Base-by-base conservation (phyloP, 2,888 invertebrate genomes). In the Lasioglossum calceatum region DNA sequence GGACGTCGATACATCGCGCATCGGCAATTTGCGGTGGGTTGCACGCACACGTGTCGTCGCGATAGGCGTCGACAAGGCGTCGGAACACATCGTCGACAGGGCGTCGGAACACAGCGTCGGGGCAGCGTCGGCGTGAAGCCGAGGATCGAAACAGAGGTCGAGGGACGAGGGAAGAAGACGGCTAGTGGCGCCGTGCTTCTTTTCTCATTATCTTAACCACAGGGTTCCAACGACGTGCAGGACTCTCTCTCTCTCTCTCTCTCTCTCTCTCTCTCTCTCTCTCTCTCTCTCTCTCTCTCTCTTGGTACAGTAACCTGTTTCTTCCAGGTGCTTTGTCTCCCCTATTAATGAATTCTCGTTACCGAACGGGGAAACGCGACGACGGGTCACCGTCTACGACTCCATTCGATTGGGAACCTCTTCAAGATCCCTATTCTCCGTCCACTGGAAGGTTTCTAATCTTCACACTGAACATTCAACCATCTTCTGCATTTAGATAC, bases 191-290 rank as follows among this genome's bases (percentile, higher is more conserved):
- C 91, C 90, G 85, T 79, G 74, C 86, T 90, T 89, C 91, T 90
- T 91, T 90, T 89, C 90, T 90, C 90, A 88, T 90, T 91, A 91
- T 87, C 87, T 83, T 85, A 86, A 87, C 88, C 91, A 71, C 84
- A 79, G 91, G 89, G 91, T 89, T 87, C 86, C 87, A 74, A 64
- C 50, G 82, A 81, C 83, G 64, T 78, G 86, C 86, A 84, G 75
- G 84, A 71, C n/a, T 54, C 54, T n/a, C 54, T n/a, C 50, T 47
- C 47, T 44, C 44, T 44, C 14, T 14, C 76, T 5, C 50, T 23
- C 27, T n/a, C 50, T 47, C n/a, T 54, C 54, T n/a, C 54, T n/a
- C 50, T 47, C 23, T 23, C 58, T 32, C 36, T 77, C 75, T 82
- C 50, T 23, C 27, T n/a, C 50, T 47, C n/a, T 54, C 54, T n/a